Conservation (phyloP, 2,113 vertebrate genomes). For the Clarias batrachus region DNA sequence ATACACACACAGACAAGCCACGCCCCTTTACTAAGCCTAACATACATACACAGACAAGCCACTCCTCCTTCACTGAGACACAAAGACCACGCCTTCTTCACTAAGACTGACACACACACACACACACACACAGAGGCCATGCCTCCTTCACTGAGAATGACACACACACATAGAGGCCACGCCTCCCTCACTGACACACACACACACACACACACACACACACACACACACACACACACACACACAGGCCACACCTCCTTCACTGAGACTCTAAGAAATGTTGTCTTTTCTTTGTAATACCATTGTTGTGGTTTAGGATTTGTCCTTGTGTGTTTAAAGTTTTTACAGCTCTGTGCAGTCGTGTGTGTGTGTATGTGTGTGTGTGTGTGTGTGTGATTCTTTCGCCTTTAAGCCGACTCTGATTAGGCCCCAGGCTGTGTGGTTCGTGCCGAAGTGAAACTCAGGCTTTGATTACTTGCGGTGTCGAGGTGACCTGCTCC, state of each 20-base stretch:
- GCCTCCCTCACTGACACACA: too few species aligned
- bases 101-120: background rate
- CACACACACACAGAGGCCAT: background rate
- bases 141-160: background rate
- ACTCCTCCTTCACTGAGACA: background rate
- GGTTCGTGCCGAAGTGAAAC: slow-evolving; percentile 28
- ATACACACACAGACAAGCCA: background rate
- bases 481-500: slow-evolving; percentile 26
- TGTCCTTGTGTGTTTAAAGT: background rate
- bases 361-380: slow-evolving; percentile 28
- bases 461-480: slow-evolving; percentile 31
- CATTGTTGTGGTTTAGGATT: background rate
- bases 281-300: background rate
- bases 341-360: background rate
- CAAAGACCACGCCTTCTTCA: background rate
- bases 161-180: background rate
- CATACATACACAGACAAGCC: background rate
- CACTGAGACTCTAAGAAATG: background rate
- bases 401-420: background rate
- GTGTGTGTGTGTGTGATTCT: slow-evolving; percentile 9
- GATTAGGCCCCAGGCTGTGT: slow-evolving; percentile 25
- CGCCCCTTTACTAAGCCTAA: background rate
- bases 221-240: background rate
- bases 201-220: background rate
- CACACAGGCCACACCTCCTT: background rate